Conservation (phyloP, 2,797 vertebrate species). For the Pteronotus mesoamericanus region DNA sequence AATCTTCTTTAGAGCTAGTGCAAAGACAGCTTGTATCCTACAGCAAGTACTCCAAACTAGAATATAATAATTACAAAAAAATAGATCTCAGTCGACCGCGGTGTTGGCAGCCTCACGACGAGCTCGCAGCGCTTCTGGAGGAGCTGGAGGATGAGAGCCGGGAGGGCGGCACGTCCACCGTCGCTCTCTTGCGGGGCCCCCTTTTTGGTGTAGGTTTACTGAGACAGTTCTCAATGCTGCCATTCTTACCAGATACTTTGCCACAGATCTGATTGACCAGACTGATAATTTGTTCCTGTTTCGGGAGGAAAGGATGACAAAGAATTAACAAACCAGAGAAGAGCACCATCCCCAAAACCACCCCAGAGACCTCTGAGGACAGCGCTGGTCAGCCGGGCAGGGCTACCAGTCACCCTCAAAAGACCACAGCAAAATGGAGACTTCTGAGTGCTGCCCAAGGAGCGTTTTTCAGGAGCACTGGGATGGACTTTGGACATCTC, state of each 20-base stretch:
- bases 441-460: background rate
- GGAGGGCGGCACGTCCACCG: conserved; percentile 92
- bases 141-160: conserved; percentile 91
- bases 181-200: conserved; percentile 93
- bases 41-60: conserved; percentile 96
- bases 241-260: conserved; percentile 90
- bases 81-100: conserved; percentile 83
- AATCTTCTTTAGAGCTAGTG: conserved; percentile 99
- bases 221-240: conserved; percentile 89
- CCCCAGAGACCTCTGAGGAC: no score
- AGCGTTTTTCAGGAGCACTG: no score
- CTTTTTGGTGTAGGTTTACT: conserved; percentile 93
- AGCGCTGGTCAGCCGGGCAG: background rate
- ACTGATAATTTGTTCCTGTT: conserved; percentile 97
- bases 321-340: background rate
- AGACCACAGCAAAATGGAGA: background rate
- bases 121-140: conserved; percentile 89
- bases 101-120: conserved; percentile 87
- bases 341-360: fast-evolving
- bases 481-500: background rate
- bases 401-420: background rate
- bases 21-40: conserved; percentile 99
- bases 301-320: background rate
- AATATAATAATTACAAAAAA: conserved; percentile 88
- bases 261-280: conserved; percentile 97